Conservation (phyloP, 1,140 invertebrate species). For the Pinna nobilis region DNA sequence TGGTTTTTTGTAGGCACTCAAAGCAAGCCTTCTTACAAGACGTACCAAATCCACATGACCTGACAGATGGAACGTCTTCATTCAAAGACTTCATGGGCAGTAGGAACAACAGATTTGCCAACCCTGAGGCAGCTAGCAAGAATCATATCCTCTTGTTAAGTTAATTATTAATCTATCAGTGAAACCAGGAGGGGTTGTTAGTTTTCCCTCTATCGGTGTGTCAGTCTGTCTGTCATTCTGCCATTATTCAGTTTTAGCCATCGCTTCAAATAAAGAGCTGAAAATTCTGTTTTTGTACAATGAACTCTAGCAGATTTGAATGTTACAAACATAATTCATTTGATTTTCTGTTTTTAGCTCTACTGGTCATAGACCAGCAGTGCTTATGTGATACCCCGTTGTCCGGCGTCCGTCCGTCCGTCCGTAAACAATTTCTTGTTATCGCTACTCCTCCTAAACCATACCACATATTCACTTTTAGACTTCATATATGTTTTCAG, state of each 20-base stretch:
- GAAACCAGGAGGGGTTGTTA: neutral
- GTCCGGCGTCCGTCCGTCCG: too few relatives aligned
- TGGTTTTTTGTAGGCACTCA: constrained; percentile 83
- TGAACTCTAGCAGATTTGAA: too few relatives aligned
- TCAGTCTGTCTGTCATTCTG: neutral
- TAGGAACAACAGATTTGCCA: constrained; percentile 91
- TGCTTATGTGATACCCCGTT: too few relatives aligned
- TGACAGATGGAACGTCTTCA: constrained; percentile 95
- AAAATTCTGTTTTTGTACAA: neutral
- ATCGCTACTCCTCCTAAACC: too few relatives aligned
- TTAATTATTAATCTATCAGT: neutral
- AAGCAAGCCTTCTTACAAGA: constrained; percentile 98
- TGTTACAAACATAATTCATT: too few relatives aligned
- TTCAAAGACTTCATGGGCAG: constrained; percentile 98
- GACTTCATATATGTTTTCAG: too few relatives aligned
- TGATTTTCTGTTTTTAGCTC: too few relatives aligned
- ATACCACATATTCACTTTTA: too few relatives aligned
- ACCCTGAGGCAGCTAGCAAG: constrained; percentile 78
- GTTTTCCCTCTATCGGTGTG: neutral
- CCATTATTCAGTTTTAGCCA: neutral
- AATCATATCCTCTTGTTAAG: constrained; percentile 76
- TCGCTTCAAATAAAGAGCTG: neutral
- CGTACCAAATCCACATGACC: constrained; percentile 95
- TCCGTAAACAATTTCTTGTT: too few relatives aligned
- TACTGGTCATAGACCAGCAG: too few relatives aligned